Percentiles rank a stretch among this genome's conserved stretches.
Evolutionary conservation across 2,888 invertebrate species (phyloP).

Genomic region (Agapostemon virescens): DNA sequence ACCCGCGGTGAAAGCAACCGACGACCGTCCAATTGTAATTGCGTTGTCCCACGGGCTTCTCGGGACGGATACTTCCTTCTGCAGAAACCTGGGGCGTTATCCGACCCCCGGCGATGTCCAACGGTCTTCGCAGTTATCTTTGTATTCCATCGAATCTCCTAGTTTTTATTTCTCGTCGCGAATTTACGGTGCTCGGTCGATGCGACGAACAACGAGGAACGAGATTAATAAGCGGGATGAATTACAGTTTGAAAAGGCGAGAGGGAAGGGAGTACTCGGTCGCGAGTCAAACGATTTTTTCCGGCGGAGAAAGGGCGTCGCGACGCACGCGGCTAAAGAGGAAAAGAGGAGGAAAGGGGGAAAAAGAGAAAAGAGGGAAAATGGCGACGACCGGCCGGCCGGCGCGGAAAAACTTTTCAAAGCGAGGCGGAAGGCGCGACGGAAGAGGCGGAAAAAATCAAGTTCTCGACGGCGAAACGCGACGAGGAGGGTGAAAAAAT

Average conservation of each 20-base stretch:
- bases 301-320: background rate
- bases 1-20: constrained; percentile 40
- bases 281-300: constrained; percentile 23
- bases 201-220: background rate
- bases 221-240: background rate
- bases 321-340: background rate
- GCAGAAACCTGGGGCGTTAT: background rate
- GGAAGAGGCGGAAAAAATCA: constrained; percentile 24
- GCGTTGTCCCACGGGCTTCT: background rate
- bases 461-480: constrained; percentile 25
- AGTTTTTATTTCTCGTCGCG: background rate
- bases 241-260: background rate
- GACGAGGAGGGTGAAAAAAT: constrained; percentile 23
- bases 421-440: constrained; percentile 25
- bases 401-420: constrained; percentile 28
- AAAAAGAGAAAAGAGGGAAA: background rate
- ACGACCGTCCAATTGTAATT: constrained; percentile 34
- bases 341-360: background rate
- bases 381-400: background rate
- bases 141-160: background rate
- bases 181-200: background rate
- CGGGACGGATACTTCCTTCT: background rate
- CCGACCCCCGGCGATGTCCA: background rate
- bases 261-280: background rate
- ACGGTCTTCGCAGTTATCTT: background rate